Percentiles rank a stretch among this genome's conserved stretches.
phyloP scores from a whole-genome alignment of 2,113 vertebrate species.

The Shinisaurus crocodilurus region DNA sequence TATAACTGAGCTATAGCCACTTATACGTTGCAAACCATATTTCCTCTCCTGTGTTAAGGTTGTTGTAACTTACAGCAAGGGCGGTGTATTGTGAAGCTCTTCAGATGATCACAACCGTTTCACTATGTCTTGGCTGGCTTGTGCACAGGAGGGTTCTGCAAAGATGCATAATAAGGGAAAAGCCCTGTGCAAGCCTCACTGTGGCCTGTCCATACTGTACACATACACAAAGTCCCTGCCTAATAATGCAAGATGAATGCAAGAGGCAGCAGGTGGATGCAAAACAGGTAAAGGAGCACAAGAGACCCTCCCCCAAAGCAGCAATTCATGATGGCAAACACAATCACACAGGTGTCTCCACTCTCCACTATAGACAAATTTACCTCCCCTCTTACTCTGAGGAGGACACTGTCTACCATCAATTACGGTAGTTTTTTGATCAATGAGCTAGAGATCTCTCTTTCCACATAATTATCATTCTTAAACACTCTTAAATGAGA shows the following conservation, averaged over 20 bases:
- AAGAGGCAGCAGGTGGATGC: background rate
- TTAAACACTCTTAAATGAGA: slow-evolving; percentile 43
- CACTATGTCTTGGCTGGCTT: background rate
- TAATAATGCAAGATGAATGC: too few species aligned
- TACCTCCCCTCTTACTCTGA: too few species aligned
- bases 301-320: background rate
- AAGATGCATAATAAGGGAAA: background rate
- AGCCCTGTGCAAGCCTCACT: background rate
- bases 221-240: background rate
- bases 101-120: background rate
- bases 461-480: slow-evolving; percentile 51
- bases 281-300: background rate
- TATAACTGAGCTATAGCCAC: too few species aligned
- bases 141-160: background rate
- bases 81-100: background rate
- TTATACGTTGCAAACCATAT: too few species aligned
- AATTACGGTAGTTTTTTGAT: slow-evolving; percentile 35
- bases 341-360: background rate
- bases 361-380: slow-evolving; percentile 49
- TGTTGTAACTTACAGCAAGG: too few species aligned
- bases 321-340: background rate
- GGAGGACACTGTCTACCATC: too few species aligned
- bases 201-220: background rate
- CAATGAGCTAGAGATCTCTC: slow-evolving; percentile 35
- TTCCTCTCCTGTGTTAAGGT: too few species aligned